phyloP scores from a whole-genome alignment of 2,113 vertebrate genomes.

The Gnathonemus longibarbis region DNA sequence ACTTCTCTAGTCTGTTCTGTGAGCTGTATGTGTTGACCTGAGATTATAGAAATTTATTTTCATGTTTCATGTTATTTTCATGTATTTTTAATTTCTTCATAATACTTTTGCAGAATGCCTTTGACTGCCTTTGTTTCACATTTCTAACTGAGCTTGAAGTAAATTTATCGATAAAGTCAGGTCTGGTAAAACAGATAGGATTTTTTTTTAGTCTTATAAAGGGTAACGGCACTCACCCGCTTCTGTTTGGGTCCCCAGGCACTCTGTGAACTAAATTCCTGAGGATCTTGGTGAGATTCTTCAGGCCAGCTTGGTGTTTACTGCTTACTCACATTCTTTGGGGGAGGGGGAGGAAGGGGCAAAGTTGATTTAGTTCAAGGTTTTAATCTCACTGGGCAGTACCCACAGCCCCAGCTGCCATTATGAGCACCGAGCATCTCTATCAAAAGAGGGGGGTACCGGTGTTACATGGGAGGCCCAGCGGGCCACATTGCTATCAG shows the following conservation, averaged over 20 bases:
- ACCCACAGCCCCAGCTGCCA: neutral
- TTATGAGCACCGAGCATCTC: neutral
- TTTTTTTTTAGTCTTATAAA: neutral
- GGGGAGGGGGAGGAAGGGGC: neutral
- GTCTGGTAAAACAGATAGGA: neutral
- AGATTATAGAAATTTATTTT: neutral
- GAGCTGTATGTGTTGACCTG: neutral
- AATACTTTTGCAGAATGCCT: neutral
- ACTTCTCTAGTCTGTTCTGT: neutral
- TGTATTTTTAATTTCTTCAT: neutral
- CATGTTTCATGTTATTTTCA: neutral
- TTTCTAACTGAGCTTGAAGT: neutral
- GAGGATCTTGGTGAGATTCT: neutral
- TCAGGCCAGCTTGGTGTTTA: neutral
- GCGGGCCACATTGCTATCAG: neutral
- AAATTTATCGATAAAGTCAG: neutral
- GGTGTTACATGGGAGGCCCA: too few species aligned
- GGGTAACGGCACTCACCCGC: neutral
- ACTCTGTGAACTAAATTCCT: neutral
- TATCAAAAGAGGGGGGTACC: neutral
- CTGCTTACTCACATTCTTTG: neutral
- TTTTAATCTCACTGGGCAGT: neutral
- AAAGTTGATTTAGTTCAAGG: neutral
- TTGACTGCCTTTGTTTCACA: neutral
- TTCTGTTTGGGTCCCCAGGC: neutral